phyloP scores from a whole-genome alignment of 2,113 vertebrate species.

The Pseudorasbora parva region DNA sequence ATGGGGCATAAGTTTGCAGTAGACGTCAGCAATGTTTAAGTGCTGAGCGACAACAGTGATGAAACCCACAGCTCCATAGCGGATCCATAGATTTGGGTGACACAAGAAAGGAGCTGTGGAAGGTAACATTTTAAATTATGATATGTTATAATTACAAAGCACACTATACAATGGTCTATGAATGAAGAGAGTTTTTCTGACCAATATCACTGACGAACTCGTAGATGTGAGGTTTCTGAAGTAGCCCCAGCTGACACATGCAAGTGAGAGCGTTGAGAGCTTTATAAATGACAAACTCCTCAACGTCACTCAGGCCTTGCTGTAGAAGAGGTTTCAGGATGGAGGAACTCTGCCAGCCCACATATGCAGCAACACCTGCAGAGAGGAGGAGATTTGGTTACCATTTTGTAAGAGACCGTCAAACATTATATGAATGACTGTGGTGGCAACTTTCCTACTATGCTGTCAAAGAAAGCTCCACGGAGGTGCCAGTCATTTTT shows the following conservation, averaged over 20 bases:
- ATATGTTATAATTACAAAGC: background rate
- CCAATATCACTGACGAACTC: conserved; percentile 96
- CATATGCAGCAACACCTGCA: conserved; percentile 94
- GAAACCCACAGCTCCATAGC: conserved; percentile 96
- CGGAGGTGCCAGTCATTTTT: conserved; percentile 98
- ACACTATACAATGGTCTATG: background rate
- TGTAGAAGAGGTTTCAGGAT: conserved; percentile 96
- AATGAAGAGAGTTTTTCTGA: conserved; percentile 67
- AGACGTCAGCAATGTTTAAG: conserved; percentile 94
- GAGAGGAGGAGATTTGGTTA: background rate
- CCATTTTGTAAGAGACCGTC: background rate
- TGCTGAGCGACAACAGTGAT: conserved; percentile 95
- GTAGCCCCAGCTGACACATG: conserved; percentile 95
- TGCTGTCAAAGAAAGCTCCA: conserved; percentile 98
- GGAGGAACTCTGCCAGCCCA: conserved; percentile 98
- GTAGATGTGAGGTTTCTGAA: conserved; percentile 97
- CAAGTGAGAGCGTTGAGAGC: conserved; percentile 94
- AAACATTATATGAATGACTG: background rate
- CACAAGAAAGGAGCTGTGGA: conserved; percentile 92
- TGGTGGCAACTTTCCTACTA: conserved; percentile 84
- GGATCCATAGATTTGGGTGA: conserved; percentile 97
- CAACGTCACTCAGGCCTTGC: conserved; percentile 94
- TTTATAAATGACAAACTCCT: conserved; percentile 98
- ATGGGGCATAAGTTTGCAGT: conserved; percentile 97
- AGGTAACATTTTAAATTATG: background rate